Conservation (phyloP, 2,113 vertebrate genomes). For the Merops nubicus region DNA sequence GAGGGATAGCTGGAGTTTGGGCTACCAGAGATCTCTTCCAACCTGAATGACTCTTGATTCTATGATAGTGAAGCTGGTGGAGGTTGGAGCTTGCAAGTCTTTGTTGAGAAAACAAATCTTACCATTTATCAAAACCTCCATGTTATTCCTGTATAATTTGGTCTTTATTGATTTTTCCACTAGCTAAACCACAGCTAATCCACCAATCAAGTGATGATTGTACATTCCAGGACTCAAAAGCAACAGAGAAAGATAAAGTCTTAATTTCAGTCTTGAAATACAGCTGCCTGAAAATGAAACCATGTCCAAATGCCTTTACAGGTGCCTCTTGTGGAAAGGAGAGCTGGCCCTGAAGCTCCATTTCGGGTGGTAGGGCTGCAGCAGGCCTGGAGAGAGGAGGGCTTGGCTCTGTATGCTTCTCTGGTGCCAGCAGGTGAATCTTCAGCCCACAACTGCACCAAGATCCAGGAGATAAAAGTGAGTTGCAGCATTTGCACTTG, state of each 20-base stretch:
- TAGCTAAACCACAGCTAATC: constrained; percentile 16
- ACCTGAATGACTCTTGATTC: too few species aligned
- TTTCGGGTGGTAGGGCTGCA: constrained; percentile 77
- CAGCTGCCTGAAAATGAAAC: not conserved
- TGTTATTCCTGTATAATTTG: constrained; percentile 29
- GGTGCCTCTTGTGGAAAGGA: constrained; percentile 15
- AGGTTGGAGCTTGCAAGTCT: not conserved
- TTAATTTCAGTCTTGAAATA: not conserved
- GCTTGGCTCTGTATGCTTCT: constrained; percentile 71
- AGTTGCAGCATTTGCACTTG: not conserved
- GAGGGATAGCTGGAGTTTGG: not conserved
- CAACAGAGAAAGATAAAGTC: not conserved
- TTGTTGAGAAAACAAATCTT: not conserved
- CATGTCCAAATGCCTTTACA: not conserved
- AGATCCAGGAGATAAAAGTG: constrained; percentile 28
- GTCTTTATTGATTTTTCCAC: constrained; percentile 11
- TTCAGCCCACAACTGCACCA: not conserved
- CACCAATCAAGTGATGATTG: not conserved
- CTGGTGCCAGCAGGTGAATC: constrained; percentile 18
- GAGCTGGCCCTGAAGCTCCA: constrained; percentile 4
- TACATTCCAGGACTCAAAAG: not conserved
- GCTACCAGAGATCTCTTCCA: not conserved
- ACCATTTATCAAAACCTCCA: not conserved
- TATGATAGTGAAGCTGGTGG: not conserved
- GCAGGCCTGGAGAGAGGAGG: constrained; percentile 74